Base-by-base conservation (phyloP, 1,140 invertebrate genomes). In the Sweltsa coloradensis region DNA sequence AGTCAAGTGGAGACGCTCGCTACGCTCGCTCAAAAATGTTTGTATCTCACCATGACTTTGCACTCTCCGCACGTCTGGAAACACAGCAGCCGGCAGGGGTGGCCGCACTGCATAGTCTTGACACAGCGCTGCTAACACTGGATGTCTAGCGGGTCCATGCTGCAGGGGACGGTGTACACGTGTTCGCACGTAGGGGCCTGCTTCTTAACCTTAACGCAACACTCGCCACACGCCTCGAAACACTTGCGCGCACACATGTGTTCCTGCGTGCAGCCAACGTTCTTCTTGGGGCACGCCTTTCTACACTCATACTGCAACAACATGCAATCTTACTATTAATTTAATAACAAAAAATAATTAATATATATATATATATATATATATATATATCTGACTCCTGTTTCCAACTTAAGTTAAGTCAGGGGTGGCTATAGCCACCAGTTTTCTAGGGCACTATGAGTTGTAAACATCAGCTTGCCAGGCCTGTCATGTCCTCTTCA, bases 231-330 rank as follows among this genome's bases (percentile, higher is more conserved):
- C 14, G 58, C 53, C 52, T 75, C 65, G 50, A 58, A 60, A 50
- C 75, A 78, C 9, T 46, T 31, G 53, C 65, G 70, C 0, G 50
- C 40, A 43, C 75, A 78, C 22, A 51, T 53, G 49, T 76, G 74
- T 18, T 62, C 51, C 1, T 61, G n/a, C 2, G 55, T 60, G 52
- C 71, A 74, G 7, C 61, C 63, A 19, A 57, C 56, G 16, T 65
- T 69, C 0, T 53, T 51, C 53, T 57, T 62, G 1, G 55, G 56
- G 52, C 74, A 77, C 0, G 54, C 57, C 52, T 72, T 69, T 3
- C 22, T 14, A 50, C 74, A 76, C 25, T 57, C 43, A 56, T 70
- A 72, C 71, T 75, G 56, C 50, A 69, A 66, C n/a, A n/a, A n/a
- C n/a, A n/a, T n/a, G n/a, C n/a, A n/a, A n/a, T n/a, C n/a, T n/a